Evolutionary conservation across 1,140 invertebrate species (phyloP), one percentile per base, ranked within the genome.

Genomic region (Tenebrio molitor): DNA sequence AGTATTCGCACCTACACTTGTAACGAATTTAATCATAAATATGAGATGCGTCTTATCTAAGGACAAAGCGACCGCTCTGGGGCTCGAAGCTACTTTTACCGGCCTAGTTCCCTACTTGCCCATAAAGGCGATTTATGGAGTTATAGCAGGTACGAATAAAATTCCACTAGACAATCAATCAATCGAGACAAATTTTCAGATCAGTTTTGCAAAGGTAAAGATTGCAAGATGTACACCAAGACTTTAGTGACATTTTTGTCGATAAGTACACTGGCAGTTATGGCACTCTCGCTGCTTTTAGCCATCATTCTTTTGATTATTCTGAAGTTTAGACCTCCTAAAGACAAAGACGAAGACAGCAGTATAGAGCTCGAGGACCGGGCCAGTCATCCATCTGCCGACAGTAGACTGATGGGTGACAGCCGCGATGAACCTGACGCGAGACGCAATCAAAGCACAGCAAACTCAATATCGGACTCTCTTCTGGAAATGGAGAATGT

Each of bases 51-150:
- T 88, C 2, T 77, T 84, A 67, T 74, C 81, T 0, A 86, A 86
- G 77, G 89, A 91, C 68, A 91, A 90, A 77, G 81, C 88, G 0
- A 69, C 89, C 16, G 84, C 87, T 0, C 82, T 91, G 72, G 88
- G 85, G n/a, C 86, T 89, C 15, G 85, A 86, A 72, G 74, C 89
- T 23, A 84, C 83, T 41, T 80, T 86, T 10, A 74, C 86, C 1
- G 84, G 84, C 0, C 71, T 90, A 0, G 84, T 90, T 6, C 84
- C 85, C 10, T 86, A 87, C 74, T 74, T 90, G 2, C 85, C 86
- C 0, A 86, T 86, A 1, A 88, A 87, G 81, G 74, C 89, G 5
- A 78, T 85, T 21, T 90, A 90, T 72, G 79, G 87, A 33, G 19
- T 79, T 15, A 84, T 89, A 10, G 81, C 84, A 10, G 81, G 86